A percentile compares a stretch with the other conserved stretches of the same genome.
Evolutionary conservation across 2,113 vertebrate species (phyloP).

Genomic region (Macrotis lagotis): DNA sequence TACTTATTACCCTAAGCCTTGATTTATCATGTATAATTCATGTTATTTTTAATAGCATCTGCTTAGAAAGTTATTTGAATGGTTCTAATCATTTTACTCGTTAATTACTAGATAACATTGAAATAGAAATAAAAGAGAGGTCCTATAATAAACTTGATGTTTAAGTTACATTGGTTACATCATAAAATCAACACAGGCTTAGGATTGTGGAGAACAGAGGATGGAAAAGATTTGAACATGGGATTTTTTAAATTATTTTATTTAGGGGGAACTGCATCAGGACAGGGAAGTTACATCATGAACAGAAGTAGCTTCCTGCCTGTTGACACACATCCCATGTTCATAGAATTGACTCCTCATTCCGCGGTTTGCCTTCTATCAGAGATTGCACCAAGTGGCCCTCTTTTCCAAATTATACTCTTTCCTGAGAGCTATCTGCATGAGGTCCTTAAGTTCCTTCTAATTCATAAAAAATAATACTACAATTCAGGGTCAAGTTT

Average conservation of each 20-base stretch:
- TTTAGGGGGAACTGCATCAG: not conserved
- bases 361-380: not conserved
- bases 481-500: too few relatives aligned
- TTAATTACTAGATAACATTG: not conserved
- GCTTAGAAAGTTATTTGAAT: not conserved
- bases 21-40: slow-evolving; percentile 2
- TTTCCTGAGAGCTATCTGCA: not conserved
- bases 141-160: not conserved
- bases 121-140: not conserved
- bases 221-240: not conserved
- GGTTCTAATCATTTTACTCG: not conserved
- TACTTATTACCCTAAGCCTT: not conserved
- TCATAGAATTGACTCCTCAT: not conserved
- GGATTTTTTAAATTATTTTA: not conserved
- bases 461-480: too few relatives aligned
- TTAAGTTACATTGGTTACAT: not conserved
- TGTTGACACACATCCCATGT: not conserved
- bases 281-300: not conserved
- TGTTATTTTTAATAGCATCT: not conserved
- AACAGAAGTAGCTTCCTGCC: fast-evolving
- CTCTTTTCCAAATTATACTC: not conserved
- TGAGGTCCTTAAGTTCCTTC: not conserved
- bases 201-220: not conserved
- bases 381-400: not conserved
- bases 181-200: not conserved